Percentiles rank a stretch among this genome's conserved stretches.
phyloP scores from a whole-genome alignment of 1,140 invertebrate genomes.

The Anastrepha ludens region DNA sequence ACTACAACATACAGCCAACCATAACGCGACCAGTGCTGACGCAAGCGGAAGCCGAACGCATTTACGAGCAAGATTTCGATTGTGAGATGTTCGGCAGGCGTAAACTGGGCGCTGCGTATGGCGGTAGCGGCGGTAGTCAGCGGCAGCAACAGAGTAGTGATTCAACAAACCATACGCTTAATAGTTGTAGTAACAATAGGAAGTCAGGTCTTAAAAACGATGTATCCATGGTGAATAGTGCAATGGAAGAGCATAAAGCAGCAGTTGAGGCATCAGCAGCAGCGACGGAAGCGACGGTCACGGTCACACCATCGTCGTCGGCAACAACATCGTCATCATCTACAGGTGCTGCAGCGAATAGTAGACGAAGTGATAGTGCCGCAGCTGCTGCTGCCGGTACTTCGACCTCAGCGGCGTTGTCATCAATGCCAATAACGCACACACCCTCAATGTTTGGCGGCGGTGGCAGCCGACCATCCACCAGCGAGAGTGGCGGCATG shows the following conservation, averaged over 20 bases:
- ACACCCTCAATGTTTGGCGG: slow-evolving; percentile 63
- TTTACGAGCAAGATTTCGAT: slow-evolving; percentile 48
- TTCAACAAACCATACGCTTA: slow-evolving; percentile 67
- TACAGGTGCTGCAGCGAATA: slow-evolving; percentile 74
- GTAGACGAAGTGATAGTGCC: slow-evolving; percentile 69
- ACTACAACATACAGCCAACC: slow-evolving; percentile 58
- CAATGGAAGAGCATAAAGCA: slow-evolving; percentile 62
- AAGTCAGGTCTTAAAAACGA: slow-evolving; percentile 62
- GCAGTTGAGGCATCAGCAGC: slow-evolving; percentile 46
- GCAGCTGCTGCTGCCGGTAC: not conserved
- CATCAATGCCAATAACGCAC: slow-evolving; percentile 58
- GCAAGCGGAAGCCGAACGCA: slow-evolving; percentile 51
- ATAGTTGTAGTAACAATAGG: slow-evolving; percentile 64
- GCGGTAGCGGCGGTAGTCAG: slow-evolving; percentile 36
- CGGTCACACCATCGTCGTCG: slow-evolving; percentile 60
- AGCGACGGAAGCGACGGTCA: slow-evolving; percentile 71
- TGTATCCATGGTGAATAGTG: slow-evolving; percentile 67
- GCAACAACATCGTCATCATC: slow-evolving; percentile 63
- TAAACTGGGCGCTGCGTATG: slow-evolving; percentile 2
- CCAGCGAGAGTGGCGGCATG: slow-evolving; percentile 59
- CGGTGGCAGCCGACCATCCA: slow-evolving; percentile 57
- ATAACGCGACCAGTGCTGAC: slow-evolving; percentile 59
- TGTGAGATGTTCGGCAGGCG: slow-evolving; percentile 25
- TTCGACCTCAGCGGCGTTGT: slow-evolving; percentile 40
- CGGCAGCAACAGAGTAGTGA: slow-evolving; percentile 62